These are phyloP conservation scores for Columbina picui DNA, from an alignment of 2,113 vertebrate genomes.

Conservation along the genomic window DNA sequence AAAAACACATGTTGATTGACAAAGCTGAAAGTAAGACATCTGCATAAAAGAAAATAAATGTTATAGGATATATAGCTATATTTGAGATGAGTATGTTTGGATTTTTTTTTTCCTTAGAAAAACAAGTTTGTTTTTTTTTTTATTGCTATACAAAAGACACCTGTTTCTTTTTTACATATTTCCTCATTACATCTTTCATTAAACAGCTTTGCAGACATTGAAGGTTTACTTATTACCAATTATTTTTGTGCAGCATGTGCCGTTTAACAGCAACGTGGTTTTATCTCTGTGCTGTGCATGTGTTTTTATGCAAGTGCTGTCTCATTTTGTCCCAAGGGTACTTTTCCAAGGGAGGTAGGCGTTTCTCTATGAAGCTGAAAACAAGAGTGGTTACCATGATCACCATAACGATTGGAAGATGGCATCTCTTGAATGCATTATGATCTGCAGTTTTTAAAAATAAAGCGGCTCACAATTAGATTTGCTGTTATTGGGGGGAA, in stretches of 20 bases:
- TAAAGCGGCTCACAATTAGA: neutral
- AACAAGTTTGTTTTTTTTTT: neutral
- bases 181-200: neutral
- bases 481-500: neutral
- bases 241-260: slow-evolving; percentile 20
- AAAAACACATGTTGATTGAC: neutral
- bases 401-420: neutral
- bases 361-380: slow-evolving; percentile 37
- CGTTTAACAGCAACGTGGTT: slow-evolving; percentile 6
- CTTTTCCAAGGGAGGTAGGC: neutral
- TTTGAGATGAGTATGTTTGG: neutral
- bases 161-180: neutral
- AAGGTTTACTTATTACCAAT: slow-evolving; percentile 1
- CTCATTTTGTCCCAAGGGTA: slow-evolving; percentile 39
- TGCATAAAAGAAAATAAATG: neutral
- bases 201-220: slow-evolving; percentile 9
- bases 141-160: neutral
- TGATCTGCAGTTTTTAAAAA: slow-evolving; percentile 29
- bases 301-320: slow-evolving; percentile 42
- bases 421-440: neutral
- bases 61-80: neutral
- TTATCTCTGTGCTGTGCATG: neutral
- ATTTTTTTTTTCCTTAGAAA: neutral
- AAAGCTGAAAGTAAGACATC: neutral
- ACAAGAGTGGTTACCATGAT: slow-evolving; percentile 55